phyloP scores from a whole-genome alignment of 1,140 invertebrate species.

The Aphaenogaster ashmeadi region DNA sequence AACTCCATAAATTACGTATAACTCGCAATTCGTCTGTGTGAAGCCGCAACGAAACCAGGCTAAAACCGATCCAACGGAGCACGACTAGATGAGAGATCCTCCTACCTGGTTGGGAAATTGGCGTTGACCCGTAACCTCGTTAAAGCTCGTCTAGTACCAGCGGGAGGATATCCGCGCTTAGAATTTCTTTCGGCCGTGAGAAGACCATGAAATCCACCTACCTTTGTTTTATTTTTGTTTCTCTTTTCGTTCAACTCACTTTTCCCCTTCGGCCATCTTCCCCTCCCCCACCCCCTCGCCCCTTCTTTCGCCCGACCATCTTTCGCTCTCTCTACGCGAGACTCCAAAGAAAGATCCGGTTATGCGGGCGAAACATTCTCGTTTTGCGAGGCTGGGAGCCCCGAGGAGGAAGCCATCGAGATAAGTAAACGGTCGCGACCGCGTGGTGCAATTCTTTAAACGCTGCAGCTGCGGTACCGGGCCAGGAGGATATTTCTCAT shows the following conservation, averaged over 20 bases:
- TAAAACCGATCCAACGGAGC: constrained; percentile 26
- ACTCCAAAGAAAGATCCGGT: constrained; percentile 76
- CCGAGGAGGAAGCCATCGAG: constrained; percentile 79
- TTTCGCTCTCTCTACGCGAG: not conserved
- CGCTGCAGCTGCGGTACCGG: constrained; percentile 79
- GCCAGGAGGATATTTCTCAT: constrained; percentile 84
- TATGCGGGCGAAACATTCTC: constrained; percentile 79
- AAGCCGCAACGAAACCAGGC: constrained; percentile 9
- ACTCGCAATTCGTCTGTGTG: constrained; percentile 31
- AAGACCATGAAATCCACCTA: constrained; percentile 71
- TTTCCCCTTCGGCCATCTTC: constrained; percentile 26
- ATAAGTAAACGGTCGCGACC: constrained; percentile 81
- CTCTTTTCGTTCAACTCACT: constrained; percentile 19
- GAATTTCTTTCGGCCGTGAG: constrained; percentile 71
- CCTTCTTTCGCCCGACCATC: not conserved
- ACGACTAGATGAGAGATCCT: constrained; percentile 46
- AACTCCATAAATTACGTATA: constrained; percentile 65
- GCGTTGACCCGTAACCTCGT: constrained; percentile 74
- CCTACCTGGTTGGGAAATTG: constrained; percentile 67
- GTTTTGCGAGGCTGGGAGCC: constrained; percentile 67
- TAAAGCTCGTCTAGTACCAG: constrained; percentile 60
- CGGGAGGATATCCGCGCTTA: constrained; percentile 57
- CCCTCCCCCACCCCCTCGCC: not conserved
- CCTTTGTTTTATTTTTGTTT: constrained; percentile 73
- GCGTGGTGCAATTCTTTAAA: constrained; percentile 83